Evolutionary conservation across 2,888 invertebrate species (phyloP), one percentile per base, ranked within the genome.

Genomic region (Habroteleia sp.): DNA sequence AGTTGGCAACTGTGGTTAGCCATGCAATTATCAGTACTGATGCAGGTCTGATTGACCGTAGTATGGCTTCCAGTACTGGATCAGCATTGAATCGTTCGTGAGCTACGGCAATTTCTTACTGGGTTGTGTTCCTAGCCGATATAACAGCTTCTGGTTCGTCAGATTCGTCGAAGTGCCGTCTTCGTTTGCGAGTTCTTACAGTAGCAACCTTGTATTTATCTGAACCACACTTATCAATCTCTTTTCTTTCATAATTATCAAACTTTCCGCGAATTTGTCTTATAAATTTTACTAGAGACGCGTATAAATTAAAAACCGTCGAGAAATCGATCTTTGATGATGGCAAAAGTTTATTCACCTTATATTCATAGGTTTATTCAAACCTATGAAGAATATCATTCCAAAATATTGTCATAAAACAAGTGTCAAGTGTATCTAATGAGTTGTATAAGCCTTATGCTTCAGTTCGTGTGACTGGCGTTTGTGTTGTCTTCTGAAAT

Each of bases 311-410:
- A 17, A 76, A 50, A 3, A 68, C 68, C 3, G 16, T 27, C 0
- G 10, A 50, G 46, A 76, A 46, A 42, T 62, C 54, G 5, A 8
- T 54, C 7, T 37, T 44, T 31, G 31, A 5, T 3, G 58, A 39
- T 60, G 69, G 65, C 7, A 73, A 42, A 13, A 35, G 14, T 63
- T 63, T 60, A 52, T 37, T 76, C 25, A 7, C 25, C 25, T 1
- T 7, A 25, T 25, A n/a, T n/a, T n/a, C n/a, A n/a, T n/a, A n/a
- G n/a, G 2, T 50, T 66, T 62, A 42, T 33, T 76, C 20, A n/a
- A 76, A 73, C 14, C 60, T 50, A n/a, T 65, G 37, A 0, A 73
- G 50, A 27, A 73, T 20, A 42, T 63, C 25, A 42, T 52, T 29
- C 60, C 76, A 76, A 33, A 76, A 27, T 4, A 73, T 3, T 1